A percentile compares a stretch with the other conserved stretches of the same genome.
Conservation (phyloP, 2,113 vertebrate species). For the Ornithorhynchus anatinus region DNA sequence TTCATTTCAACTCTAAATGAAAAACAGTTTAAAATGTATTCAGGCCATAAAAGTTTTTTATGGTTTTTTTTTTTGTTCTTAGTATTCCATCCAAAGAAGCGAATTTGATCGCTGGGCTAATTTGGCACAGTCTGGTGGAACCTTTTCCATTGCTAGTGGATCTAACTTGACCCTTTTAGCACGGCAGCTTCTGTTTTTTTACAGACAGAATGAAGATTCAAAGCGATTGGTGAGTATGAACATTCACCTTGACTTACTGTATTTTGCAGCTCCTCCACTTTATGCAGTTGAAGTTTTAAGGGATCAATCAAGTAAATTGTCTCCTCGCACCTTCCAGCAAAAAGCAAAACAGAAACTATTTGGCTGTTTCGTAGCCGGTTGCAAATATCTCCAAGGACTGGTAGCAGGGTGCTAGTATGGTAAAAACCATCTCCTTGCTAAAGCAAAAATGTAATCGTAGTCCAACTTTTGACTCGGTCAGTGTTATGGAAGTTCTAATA, state of each 20-base stretch:
- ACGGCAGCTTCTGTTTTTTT: conserved; percentile 95
- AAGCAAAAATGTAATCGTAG: too few relatives aligned
- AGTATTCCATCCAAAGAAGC: conserved; percentile 90
- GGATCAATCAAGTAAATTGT: background rate
- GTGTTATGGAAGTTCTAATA: too few relatives aligned
- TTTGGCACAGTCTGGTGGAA: conserved; percentile 75
- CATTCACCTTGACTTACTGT: background rate
- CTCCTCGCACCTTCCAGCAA: fast-evolving
- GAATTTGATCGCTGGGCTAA: conserved; percentile 83
- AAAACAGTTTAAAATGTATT: background rate
- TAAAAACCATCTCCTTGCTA: too few relatives aligned
- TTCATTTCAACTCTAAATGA: background rate
- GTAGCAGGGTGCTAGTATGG: too few relatives aligned
- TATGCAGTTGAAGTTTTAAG: background rate
- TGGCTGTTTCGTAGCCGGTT: background rate
- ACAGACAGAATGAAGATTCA: conserved; percentile 88
- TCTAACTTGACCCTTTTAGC: conserved; percentile 83
- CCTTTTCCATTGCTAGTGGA: conserved; percentile 68
- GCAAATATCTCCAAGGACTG: background rate
- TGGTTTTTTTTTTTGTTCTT: conserved; percentile 29
- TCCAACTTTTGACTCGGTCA: too few relatives aligned
- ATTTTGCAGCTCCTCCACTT: background rate
- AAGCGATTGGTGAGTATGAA: conserved; percentile 86
- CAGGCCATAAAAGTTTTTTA: background rate
- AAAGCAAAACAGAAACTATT: background rate